Evolutionary conservation across 1,140 invertebrate genomes (phyloP).

Genomic region (Pseudachorutes palmiensis): DNA sequence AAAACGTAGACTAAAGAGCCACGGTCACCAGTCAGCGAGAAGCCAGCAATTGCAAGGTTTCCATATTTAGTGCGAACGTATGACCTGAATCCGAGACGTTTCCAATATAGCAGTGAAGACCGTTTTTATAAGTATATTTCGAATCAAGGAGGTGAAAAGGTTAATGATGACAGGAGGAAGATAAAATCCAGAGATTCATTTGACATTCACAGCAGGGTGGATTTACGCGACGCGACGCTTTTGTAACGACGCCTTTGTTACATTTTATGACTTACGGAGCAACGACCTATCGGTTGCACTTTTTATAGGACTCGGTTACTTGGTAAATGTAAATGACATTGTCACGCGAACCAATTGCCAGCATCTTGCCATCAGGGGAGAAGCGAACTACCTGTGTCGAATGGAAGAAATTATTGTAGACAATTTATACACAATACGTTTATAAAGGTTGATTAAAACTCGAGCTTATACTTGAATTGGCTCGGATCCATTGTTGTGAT

Average conservation of each 20-base stretch:
- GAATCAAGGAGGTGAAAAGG: too few species aligned
- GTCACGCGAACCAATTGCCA: slow-evolving; percentile 84
- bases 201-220: too few species aligned
- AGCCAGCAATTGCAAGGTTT: background rate
- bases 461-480: slow-evolving; percentile 66
- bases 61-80: background rate
- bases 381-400: slow-evolving; percentile 57
- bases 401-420: background rate
- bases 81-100: background rate
- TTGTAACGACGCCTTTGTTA: too few species aligned
- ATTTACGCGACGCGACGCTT: too few species aligned
- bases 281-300: slow-evolving; percentile 77
- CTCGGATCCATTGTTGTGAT: slow-evolving; percentile 68
- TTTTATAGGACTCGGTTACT: slow-evolving; percentile 62
- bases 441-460: too few species aligned
- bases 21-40: background rate
- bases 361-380: slow-evolving; percentile 67
- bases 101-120: background rate
- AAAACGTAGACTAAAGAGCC: background rate
- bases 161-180: too few species aligned
- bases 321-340: slow-evolving; percentile 89
- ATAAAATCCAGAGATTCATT: too few species aligned
- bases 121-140: too few species aligned
- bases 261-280: slow-evolving; percentile 75
- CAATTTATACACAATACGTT: too few species aligned